These are phyloP conservation scores for Alca torda DNA, from an alignment of 2,797 vertebrate species.

Conservation along the genomic window DNA sequence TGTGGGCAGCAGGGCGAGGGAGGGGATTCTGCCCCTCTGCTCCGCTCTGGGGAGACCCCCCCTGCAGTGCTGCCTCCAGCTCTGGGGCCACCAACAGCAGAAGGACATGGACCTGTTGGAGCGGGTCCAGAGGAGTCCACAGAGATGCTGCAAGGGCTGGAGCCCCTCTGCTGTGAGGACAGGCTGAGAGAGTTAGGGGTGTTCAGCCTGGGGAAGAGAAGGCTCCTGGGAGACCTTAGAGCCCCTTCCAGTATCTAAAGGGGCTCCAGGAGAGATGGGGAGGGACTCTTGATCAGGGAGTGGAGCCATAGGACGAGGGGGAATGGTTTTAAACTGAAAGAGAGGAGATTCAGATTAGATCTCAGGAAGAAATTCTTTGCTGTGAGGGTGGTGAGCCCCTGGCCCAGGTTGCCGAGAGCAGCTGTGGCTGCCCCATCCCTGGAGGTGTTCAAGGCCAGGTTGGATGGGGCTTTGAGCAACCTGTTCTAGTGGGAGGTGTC, in stretches of 20 bases:
- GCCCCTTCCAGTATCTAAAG: neutral
- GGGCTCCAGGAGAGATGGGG: neutral
- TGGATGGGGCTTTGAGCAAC: neutral
- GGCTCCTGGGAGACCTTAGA: neutral
- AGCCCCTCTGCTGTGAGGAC: neutral
- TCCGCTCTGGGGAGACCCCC: neutral
- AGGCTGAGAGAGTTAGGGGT: neutral
- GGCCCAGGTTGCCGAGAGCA: neutral
- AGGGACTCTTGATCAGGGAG: neutral
- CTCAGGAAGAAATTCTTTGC: neutral
- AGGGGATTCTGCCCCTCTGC: neutral
- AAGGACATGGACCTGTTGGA: neutral
- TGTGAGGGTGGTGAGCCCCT: neutral
- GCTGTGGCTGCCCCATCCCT: neutral
- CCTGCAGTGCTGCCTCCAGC: too few relatives aligned
- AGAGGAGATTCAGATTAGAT: neutral
- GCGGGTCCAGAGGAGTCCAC: neutral
- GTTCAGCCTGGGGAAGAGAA: neutral
- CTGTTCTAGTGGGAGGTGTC: neutral
- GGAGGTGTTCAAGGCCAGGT: neutral
- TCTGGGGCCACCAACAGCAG: neutral
- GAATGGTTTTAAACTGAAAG: neutral
- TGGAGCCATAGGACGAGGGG: neutral
- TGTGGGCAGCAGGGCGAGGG: neutral
- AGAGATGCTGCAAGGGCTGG: neutral